These are phyloP conservation scores for Oreohelix idahoensis DNA, from an alignment of 1,140 invertebrate species.

Conservation along the genomic window DNA sequence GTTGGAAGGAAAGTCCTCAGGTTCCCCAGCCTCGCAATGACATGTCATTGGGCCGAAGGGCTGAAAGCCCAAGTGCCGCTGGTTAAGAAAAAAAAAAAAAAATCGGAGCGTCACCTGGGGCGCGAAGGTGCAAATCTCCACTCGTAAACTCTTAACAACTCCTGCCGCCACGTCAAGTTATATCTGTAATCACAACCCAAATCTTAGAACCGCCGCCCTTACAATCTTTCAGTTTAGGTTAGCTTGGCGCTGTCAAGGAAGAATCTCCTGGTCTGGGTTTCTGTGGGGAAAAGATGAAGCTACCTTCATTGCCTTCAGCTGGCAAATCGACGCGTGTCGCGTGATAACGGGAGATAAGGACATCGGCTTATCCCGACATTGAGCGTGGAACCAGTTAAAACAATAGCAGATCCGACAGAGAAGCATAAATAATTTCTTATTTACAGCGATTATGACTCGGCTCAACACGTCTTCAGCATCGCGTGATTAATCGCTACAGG, in stretches of 20 bases:
- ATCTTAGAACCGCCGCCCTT: background rate
- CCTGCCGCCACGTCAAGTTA: background rate
- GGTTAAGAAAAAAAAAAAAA: too few species aligned
- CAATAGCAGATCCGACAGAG: slow-evolving; percentile 4
- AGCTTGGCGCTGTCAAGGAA: background rate
- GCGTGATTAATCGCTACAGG: background rate
- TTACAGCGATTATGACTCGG: slow-evolving; percentile 17
- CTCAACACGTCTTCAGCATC: slow-evolving; percentile 19
- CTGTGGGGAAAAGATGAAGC: background rate
- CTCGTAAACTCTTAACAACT: background rate
- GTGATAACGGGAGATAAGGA: slow-evolving; percentile 5
- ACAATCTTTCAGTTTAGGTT: background rate
- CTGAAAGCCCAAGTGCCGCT: too few species aligned
- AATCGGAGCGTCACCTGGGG: too few species aligned
- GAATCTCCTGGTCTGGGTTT: background rate
- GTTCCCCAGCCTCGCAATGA: too few species aligned
- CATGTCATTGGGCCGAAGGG: too few species aligned
- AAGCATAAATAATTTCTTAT: slow-evolving; percentile 14
- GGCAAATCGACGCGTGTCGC: slow-evolving; percentile 15
- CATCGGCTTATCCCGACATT: background rate
- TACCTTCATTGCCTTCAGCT: background rate
- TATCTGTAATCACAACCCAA: background rate
- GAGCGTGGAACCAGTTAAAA: slow-evolving; percentile 3
- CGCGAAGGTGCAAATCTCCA: too few species aligned
- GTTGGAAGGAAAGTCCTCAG: too few species aligned